A percentile compares a stretch with the other conserved stretches of the same genome.
These are phyloP conservation scores for Dermochelys coriacea DNA, from an alignment of 2,797 vertebrate genomes.

Conservation along the genomic window DNA sequence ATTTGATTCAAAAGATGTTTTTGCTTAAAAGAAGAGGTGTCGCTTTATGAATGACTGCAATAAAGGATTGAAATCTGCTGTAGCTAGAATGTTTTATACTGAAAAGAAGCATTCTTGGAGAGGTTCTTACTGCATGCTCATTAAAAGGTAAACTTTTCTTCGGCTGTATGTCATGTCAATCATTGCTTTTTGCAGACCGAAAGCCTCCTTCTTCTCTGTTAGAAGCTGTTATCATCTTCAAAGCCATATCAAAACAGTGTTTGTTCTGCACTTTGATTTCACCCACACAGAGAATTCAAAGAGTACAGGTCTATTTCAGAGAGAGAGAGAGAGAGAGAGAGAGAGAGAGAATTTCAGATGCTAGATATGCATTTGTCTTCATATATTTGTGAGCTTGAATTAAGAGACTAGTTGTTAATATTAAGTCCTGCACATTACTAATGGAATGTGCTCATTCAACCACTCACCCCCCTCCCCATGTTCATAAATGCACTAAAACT, in stretches of 20 bases:
- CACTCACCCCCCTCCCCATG: background rate
- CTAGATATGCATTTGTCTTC: conserved; percentile 87
- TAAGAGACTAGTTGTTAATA: conserved; percentile 85
- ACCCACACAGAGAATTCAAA: conserved; percentile 90
- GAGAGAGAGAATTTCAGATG: conserved; percentile 85
- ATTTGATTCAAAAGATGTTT: conserved; percentile 35
- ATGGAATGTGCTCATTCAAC: background rate
- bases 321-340: conserved; percentile 84
- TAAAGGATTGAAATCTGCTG: conserved; percentile 20
- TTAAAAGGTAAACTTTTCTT: conserved; percentile 89
- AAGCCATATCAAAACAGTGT: conserved; percentile 92
- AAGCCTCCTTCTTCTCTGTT: conserved; percentile 85
- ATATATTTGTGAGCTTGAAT: conserved; percentile 85
- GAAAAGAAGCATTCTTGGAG: conserved; percentile 62
- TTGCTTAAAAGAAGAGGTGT: conserved; percentile 29
- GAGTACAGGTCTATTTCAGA: conserved; percentile 88
- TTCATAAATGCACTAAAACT: background rate
- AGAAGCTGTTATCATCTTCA: conserved; percentile 93
- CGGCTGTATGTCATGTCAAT: conserved; percentile 85
- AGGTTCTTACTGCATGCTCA: conserved; percentile 82
- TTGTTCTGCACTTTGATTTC: conserved; percentile 96
- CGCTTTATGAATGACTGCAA: background rate
- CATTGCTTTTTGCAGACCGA: conserved; percentile 82
- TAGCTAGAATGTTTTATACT: conserved; percentile 8
- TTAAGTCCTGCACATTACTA: conserved; percentile 51